Conservation (phyloP, 2,797 vertebrate species). For the Tragopan temminckii region DNA sequence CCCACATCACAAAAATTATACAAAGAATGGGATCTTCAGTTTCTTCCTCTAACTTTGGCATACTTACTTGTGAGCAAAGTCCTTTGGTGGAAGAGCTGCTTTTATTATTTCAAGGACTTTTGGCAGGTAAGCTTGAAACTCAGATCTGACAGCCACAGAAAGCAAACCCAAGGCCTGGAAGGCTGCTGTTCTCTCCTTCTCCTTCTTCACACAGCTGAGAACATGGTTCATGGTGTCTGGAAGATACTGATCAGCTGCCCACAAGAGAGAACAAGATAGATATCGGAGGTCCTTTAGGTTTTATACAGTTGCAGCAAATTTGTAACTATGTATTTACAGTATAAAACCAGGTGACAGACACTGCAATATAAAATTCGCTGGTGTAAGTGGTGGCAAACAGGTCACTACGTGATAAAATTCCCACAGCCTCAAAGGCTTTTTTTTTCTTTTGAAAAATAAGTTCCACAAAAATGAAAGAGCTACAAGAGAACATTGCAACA, state of each 20-base stretch:
- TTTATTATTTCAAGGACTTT: slow-evolving; percentile 98
- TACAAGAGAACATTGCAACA: neutral
- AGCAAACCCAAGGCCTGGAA: slow-evolving; percentile 96
- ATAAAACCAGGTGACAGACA: neutral
- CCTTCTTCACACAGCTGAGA: slow-evolving; percentile 94
- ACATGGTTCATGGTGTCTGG: slow-evolving; percentile 97
- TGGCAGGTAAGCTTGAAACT: slow-evolving; percentile 94
- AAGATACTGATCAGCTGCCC: slow-evolving; percentile 92
- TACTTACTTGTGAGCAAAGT: slow-evolving; percentile 97
- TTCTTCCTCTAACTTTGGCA: neutral
- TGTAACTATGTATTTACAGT: neutral
- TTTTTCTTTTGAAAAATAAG: neutral
- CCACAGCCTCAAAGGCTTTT: neutral
- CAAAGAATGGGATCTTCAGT: neutral
- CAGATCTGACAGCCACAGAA: slow-evolving; percentile 93
- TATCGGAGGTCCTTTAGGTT: neutral
- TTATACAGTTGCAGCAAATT: neutral
- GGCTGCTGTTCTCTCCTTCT: slow-evolving; percentile 95
- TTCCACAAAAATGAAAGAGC: neutral
- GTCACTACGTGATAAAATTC: neutral
- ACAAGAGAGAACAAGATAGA: slow-evolving; percentile 6
- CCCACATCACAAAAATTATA: neutral
- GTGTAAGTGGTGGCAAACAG: neutral
- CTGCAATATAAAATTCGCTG: neutral
- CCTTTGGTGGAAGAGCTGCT: slow-evolving; percentile 95